Evolutionary conservation across 2,797 vertebrate species (phyloP).

Genomic region (Notoglanidium macrostoma): DNA sequence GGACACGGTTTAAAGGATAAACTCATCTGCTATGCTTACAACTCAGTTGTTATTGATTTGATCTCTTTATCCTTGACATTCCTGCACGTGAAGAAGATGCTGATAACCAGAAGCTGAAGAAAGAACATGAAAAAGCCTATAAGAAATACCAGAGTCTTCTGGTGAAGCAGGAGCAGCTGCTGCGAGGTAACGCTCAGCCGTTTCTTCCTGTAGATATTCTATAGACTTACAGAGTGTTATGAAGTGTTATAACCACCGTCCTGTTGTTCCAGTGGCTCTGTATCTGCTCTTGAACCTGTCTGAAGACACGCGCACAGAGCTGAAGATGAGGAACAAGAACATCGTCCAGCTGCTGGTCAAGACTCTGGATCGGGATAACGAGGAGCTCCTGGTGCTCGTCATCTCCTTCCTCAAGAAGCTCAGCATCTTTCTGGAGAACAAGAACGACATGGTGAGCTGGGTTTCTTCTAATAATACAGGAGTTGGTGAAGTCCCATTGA

Average conservation of each 20-base stretch:
- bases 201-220: too few species aligned
- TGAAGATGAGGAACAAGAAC: slow-evolving; percentile 97
- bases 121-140: slow-evolving; percentile 88
- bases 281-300: slow-evolving; percentile 91
- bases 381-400: slow-evolving; percentile 87
- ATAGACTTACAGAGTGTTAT: background rate
- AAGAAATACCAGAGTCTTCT: slow-evolving; percentile 92
- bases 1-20: background rate
- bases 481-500: background rate
- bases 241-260: background rate
- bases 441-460: slow-evolving; percentile 91
- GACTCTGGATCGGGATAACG: slow-evolving; percentile 85
- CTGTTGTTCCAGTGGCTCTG: slow-evolving; percentile 82
- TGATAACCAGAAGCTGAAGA: slow-evolving; percentile 86
- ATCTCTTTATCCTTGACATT: slow-evolving; percentile 68
- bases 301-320: slow-evolving; percentile 88
- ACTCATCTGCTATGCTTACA: background rate
- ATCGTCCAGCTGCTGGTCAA: slow-evolving; percentile 92
- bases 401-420: slow-evolving; percentile 95
- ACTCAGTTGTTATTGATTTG: background rate
- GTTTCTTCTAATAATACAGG: background rate
- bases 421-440: slow-evolving; percentile 95
- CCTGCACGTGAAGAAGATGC: slow-evolving; percentile 83
- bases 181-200: slow-evolving; percentile 80
- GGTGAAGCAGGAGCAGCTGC: slow-evolving; percentile 90